Base-by-base conservation (phyloP, 2,113 vertebrate species). In the Prolemur simus region DNA sequence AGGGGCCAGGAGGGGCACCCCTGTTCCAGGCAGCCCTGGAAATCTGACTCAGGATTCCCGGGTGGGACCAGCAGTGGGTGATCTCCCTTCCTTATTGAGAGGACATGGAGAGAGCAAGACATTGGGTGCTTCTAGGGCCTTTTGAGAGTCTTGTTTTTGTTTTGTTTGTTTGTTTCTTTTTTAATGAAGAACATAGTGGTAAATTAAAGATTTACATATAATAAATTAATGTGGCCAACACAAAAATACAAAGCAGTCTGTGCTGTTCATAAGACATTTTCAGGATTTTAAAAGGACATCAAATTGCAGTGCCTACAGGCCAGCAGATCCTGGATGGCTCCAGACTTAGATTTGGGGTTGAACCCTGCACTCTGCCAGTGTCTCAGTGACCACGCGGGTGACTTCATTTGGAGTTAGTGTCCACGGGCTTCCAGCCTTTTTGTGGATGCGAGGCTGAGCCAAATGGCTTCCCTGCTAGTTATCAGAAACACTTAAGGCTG, bases 231-330 rank as follows among this genome's bases (percentile, higher is more conserved):
- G 23, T 68, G 52, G 32, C 71, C 13, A 54, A 37, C 29, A 68
- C 42, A 91, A 80, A 90, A 73, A 85, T 74, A 45, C 13, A 92
- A 85, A 84, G n/a, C 32, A 64, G 7, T 18, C 23, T 88, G 42
- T 89, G 74, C 49, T 66, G 1, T 74, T 49, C 15, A 39, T n/a
- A 76, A 74, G 66, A 52, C 8, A 80, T 21, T 87, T 90, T 76
- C 6, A 47, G 71, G 27, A 88, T 88, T 95, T 89, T 60, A 81
- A 97, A 71, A n/a, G 60, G 63, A 27, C 52, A 86, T 68, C 58
- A 23, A 87, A 47, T 64, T 18, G 39, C 10, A 56, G 18, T 32
- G 21, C 54, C 63, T 63, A 1, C 7, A 21, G 68, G 32, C 42
- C 23, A 74, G 58, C 58, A 64, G 54, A 63, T 52, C 49, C 56